Percentiles rank a stretch among this genome's conserved stretches.
These are phyloP conservation scores for Gryllus bimaculatus DNA, from an alignment of 1,140 invertebrate species.

Conservation along the genomic window DNA sequence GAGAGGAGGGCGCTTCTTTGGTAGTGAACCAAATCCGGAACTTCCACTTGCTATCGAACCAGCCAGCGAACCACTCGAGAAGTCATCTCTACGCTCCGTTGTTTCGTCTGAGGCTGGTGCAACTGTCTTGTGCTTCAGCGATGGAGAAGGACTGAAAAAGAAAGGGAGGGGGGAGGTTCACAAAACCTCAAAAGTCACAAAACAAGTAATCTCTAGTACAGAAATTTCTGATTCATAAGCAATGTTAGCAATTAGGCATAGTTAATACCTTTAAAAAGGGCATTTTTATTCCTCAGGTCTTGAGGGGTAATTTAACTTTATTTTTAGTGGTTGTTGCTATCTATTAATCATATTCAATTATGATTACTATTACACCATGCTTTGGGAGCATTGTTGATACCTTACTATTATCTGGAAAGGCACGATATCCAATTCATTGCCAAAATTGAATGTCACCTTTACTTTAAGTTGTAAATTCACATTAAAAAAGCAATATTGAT, in stretches of 20 bases:
- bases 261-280: too few species aligned
- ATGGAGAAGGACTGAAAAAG: conserved; percentile 51
- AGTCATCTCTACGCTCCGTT: conserved; percentile 28
- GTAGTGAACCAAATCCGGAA: conserved; percentile 73
- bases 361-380: not conserved
- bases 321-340: too few species aligned
- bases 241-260: not conserved
- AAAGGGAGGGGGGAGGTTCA: too few species aligned
- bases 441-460: too few species aligned
- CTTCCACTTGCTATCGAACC: conserved; percentile 66
- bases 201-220: not conserved
- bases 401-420: too few species aligned
- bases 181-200: conserved; percentile 17
- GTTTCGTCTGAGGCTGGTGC: conserved; percentile 25
- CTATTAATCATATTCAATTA: not conserved
- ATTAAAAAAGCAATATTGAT: too few species aligned
- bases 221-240: not conserved
- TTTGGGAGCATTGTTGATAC: too few species aligned
- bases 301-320: too few species aligned
- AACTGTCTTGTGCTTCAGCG: conserved; percentile 51
- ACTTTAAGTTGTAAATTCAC: too few species aligned
- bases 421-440: too few species aligned
- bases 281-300: too few species aligned
- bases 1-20: conserved; percentile 57
- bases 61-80: conserved; percentile 35